Evolutionary conservation across 1,140 invertebrate genomes (phyloP).

Genomic region (Hydropsyche tenuis): DNA sequence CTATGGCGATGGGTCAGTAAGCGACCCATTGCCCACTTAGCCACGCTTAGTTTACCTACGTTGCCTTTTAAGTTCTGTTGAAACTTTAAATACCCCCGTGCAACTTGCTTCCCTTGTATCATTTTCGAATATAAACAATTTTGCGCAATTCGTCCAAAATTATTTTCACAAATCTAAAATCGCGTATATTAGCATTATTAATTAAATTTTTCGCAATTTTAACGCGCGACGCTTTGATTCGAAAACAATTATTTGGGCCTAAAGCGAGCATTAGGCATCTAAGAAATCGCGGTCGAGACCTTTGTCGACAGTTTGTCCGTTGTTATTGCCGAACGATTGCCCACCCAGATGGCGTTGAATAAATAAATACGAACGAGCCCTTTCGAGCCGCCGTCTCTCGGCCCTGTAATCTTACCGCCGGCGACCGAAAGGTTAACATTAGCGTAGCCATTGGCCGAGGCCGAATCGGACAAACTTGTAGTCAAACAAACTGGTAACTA

Average conservation of each 20-base stretch:
- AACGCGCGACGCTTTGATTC: too few species aligned
- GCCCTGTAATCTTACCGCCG: constrained; percentile 40
- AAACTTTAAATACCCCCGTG: constrained; percentile 48
- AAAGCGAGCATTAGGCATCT: too few species aligned
- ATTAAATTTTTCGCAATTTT: too few species aligned
- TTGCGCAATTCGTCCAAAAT: too few species aligned
- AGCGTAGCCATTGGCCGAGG: constrained; percentile 47
- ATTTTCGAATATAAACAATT: too few species aligned
- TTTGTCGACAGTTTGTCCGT: constrained; percentile 26
- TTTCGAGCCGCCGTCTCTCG: neutral
- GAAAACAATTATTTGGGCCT: too few species aligned
- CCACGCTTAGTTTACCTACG: constrained; percentile 49
- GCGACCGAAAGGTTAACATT: constrained; percentile 50
- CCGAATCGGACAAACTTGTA: constrained; percentile 50
- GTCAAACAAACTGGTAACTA: constrained; percentile 50
- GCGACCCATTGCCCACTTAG: constrained; percentile 45
- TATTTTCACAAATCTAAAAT: too few species aligned
- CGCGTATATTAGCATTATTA: too few species aligned
- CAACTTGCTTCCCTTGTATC: constrained; percentile 24
- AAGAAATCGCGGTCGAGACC: neutral
- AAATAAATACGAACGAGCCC: constrained; percentile 34
- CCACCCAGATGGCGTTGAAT: constrained; percentile 30
- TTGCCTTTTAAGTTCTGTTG: constrained; percentile 47
- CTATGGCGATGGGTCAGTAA: constrained; percentile 33
- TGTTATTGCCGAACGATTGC: constrained; percentile 34